Evolutionary conservation across 2,113 vertebrate species (phyloP).

Genomic region (Oreocharis arfaki): DNA sequence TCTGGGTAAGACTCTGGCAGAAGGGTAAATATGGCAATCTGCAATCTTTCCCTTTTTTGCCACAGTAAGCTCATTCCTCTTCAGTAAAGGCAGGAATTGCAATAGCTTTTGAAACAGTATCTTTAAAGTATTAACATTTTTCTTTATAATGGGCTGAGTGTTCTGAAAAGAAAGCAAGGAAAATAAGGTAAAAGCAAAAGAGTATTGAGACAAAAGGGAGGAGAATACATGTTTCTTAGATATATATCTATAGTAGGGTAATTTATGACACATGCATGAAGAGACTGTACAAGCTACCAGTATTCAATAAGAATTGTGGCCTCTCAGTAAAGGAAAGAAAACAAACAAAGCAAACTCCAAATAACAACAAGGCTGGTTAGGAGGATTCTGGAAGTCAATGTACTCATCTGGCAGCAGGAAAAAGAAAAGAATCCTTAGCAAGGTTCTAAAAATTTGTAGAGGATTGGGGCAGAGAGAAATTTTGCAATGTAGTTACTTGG

Average conservation of each 20-base stretch:
- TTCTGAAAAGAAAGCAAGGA: background rate
- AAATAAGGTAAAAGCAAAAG: background rate
- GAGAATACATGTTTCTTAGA: background rate
- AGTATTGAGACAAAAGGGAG: background rate
- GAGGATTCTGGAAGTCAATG: background rate
- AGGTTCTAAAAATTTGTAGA: background rate
- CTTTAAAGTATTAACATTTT: background rate
- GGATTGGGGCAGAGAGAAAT: background rate
- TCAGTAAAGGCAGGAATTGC: background rate
- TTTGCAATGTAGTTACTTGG: background rate
- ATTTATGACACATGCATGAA: background rate
- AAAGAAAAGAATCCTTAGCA: background rate
- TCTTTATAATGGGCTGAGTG: background rate
- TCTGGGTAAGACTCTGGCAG: background rate
- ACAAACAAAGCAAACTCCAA: background rate
- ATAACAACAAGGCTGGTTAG: background rate
- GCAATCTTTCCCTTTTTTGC: background rate
- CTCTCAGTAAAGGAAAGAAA: background rate
- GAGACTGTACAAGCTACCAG: background rate
- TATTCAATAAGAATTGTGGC: background rate
- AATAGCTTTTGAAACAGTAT: background rate
- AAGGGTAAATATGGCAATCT: background rate
- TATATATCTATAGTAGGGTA: background rate
- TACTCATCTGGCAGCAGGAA: background rate
- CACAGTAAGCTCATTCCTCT: background rate